Percentiles rank a stretch among this genome's conserved stretches.
Conservation (phyloP, 2,888 invertebrate species). For the Neelides folsomi region DNA sequence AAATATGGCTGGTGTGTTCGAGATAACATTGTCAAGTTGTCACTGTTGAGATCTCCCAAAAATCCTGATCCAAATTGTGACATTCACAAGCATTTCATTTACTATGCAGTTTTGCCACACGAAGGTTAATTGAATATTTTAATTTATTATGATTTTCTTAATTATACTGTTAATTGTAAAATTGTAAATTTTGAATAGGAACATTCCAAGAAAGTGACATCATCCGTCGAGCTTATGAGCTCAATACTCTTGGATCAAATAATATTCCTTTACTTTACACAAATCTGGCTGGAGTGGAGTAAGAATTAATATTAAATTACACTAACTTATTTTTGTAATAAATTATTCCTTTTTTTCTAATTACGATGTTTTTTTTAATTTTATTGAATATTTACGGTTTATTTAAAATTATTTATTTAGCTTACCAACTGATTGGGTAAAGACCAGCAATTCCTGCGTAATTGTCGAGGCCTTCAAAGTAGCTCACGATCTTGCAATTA, state of each 20-base stretch:
- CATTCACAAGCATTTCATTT: constrained; percentile 40
- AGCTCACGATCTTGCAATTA: constrained; percentile 5
- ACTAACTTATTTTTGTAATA: background rate
- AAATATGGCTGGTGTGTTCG: constrained; percentile 42
- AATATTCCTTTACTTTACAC: constrained; percentile 16
- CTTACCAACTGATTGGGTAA: constrained; percentile 27
- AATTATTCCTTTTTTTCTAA: background rate
- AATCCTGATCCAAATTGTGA: constrained; percentile 41
- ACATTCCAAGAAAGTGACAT: constrained; percentile 37
- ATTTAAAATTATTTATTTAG: background rate
- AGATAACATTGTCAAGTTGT: constrained; percentile 38
- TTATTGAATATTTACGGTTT: background rate
- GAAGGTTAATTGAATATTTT: constrained; percentile 33
- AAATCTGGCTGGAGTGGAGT: constrained; percentile 11
- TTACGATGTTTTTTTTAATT: background rate
- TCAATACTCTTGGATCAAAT: constrained; percentile 36
- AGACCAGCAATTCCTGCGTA: constrained; percentile 34
- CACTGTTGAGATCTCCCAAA: constrained; percentile 41
- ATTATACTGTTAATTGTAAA: background rate
- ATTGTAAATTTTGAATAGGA: background rate
- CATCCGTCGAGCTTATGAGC: constrained; percentile 38
- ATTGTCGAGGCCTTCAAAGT: constrained; percentile 38
- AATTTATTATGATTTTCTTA: no score
- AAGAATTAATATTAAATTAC: background rate
- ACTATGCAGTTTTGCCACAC: constrained; percentile 41